Base-by-base conservation (phyloP, 2,888 invertebrate genomes). In the Xylota segnis region DNA sequence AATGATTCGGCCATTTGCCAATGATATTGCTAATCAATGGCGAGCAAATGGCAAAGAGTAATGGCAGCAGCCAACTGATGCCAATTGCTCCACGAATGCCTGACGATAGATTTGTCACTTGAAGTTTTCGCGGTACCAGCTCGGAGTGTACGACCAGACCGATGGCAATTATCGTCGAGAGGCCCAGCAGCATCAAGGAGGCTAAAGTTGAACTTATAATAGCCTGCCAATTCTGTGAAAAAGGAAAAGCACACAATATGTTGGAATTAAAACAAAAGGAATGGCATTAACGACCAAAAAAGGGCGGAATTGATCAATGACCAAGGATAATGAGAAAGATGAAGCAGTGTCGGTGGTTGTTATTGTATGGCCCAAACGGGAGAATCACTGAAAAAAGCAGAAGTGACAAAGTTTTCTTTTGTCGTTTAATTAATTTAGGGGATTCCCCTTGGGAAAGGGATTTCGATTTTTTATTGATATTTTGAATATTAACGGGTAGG, bases 121-220 rank as follows among this genome's bases (percentile, higher is more conserved):
- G 81, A 63, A 86, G 89, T 89, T 91, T 91, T 88, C 90, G 90
- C 45, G 92, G 92, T 86, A 91, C 90, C 88, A 92, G 88, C 88
- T 92, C 92, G 10, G 92, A 90, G 89, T 92, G 92, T 71, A 92
- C 90, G 50, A 92, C 91, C 87, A 92, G 87, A 12, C 91, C 90
- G 76, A 92, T 92, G 37, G 92, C 92, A 88, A 92, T 91, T 88
- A 92, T 94, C 43, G 95, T 95, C 6, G 95, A 95, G 91, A 95
- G 93, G 16, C 94, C 94, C 79, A 95, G 92, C 72, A 95, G 92
- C 56, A 95, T 92, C 88, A 95, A 93, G 56, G 94, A 94, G 90
- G 95, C 95, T 88, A 95, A 91, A 74, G 94, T 93, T 88, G 94
- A 94, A 88, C 94, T 94, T 87, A 95, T 93, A 88, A 94, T 93